A percentile compares a stretch with the other conserved stretches of the same genome.
These are phyloP conservation scores for Reinhardtius hippoglossoides DNA, from an alignment of 2,113 vertebrate species.

Conservation along the genomic window DNA sequence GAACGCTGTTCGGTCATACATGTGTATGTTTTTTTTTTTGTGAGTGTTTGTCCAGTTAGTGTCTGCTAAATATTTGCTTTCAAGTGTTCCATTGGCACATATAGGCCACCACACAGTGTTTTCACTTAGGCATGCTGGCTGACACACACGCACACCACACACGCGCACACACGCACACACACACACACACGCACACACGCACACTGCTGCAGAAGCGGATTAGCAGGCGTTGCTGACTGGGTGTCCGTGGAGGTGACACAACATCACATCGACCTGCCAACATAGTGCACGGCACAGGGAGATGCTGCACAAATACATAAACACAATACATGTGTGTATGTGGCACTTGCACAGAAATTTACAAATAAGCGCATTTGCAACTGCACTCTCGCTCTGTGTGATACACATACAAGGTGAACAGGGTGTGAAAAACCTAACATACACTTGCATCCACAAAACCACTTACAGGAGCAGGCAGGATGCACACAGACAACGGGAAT, in stretches of 20 bases:
- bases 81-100: slow-evolving; percentile 42
- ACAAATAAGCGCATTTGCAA: slow-evolving; percentile 39
- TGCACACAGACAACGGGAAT: slow-evolving; percentile 39
- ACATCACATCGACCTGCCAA: slow-evolving; percentile 61
- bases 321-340: background rate
- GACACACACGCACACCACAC: slow-evolving; percentile 5
- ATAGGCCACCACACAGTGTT: slow-evolving; percentile 27
- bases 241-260: slow-evolving; percentile 68
- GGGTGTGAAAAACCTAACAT: slow-evolving; percentile 43
- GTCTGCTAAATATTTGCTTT: slow-evolving; percentile 42
- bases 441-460: slow-evolving; percentile 27
- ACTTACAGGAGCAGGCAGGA: slow-evolving; percentile 31
- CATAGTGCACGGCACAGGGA: slow-evolving; percentile 18
- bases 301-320: slow-evolving; percentile 11
- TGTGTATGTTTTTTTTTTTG: slow-evolving; percentile 11
- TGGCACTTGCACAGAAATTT: background rate
- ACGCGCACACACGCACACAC: background rate
- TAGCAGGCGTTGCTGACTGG: slow-evolving; percentile 48
- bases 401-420: slow-evolving; percentile 17
- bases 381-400: background rate
- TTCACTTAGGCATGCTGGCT: slow-evolving; percentile 3
- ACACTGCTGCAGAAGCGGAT: slow-evolving; percentile 63
- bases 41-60: slow-evolving; percentile 12
- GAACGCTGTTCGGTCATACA: slow-evolving; percentile 31
- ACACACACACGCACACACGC: slow-evolving; percentile 29